Conservation (phyloP, 1,140 invertebrate species). For the Phortica variegata region DNA sequence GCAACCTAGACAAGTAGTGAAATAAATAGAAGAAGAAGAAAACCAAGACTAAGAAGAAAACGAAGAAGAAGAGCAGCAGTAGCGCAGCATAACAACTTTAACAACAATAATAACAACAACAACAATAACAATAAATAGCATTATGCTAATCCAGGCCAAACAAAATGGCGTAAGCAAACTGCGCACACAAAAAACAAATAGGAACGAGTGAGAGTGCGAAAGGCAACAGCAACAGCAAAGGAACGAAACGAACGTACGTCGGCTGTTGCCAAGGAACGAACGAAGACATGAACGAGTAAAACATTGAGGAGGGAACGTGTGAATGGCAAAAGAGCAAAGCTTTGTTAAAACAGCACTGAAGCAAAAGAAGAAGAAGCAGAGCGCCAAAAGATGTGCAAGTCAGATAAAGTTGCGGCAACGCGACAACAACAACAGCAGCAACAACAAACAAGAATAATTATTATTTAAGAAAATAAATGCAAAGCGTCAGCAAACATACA, state of each 20-base stretch:
- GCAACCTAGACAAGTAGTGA: slow-evolving; percentile 12
- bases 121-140: slow-evolving; percentile 42
- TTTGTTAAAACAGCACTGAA: slow-evolving; percentile 9
- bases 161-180: slow-evolving; percentile 45
- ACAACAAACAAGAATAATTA: slow-evolving; percentile 32
- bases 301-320: too few species aligned
- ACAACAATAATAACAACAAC: too few species aligned
- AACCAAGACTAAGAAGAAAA: not conserved
- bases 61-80: slow-evolving; percentile 34
- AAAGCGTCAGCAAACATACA: slow-evolving; percentile 12
- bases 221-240: not conserved
- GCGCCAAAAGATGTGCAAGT: too few species aligned
- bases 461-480: slow-evolving; percentile 34
- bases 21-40: slow-evolving; percentile 1
- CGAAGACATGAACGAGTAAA: too few species aligned
- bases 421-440: not conserved
- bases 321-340: not conserved
- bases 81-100: slow-evolving; percentile 16
- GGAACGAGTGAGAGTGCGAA: not conserved
- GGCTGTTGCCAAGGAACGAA: too few species aligned
- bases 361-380: slow-evolving; percentile 14
- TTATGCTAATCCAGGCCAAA: slow-evolving; percentile 47
- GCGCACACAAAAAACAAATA: not conserved
- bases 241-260: not conserved
- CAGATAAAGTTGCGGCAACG: not conserved